Percentiles rank a stretch among this genome's conserved stretches.
These are phyloP conservation scores for Neria commutata DNA, from an alignment of 2,888 invertebrate genomes.

Conservation along the genomic window DNA sequence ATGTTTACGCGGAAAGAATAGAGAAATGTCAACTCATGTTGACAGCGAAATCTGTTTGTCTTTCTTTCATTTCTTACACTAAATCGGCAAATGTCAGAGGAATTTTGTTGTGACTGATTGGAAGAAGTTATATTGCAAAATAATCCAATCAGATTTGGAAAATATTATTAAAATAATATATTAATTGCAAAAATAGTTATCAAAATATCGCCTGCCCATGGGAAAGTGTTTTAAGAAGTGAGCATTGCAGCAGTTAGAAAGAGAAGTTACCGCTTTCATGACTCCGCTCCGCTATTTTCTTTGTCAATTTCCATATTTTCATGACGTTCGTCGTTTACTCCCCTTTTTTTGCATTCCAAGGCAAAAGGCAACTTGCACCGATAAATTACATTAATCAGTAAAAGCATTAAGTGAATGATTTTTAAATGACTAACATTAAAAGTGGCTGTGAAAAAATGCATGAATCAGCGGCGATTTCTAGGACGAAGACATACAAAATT, in stretches of 20 bases:
- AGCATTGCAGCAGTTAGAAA: conserved; percentile 3
- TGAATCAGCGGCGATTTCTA: too few relatives aligned
- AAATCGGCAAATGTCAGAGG: conserved; percentile 17
- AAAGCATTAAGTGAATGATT: too few relatives aligned
- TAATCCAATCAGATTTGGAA: conserved; percentile 18
- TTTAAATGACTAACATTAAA: too few relatives aligned
- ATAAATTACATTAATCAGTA: too few relatives aligned
- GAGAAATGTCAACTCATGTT: too few relatives aligned
- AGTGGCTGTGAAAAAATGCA: too few relatives aligned
- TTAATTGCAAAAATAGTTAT: neutral
- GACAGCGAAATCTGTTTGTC: neutral
- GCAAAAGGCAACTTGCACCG: too few relatives aligned
- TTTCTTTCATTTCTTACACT: conserved; percentile 1
- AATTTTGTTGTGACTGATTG: conserved; percentile 23
- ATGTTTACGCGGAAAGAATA: too few relatives aligned
- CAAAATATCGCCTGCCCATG: neutral
- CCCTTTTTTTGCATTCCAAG: conserved; percentile 31
- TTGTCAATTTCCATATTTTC: conserved; percentile 12
- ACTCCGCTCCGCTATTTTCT: too few relatives aligned
- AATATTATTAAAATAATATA: neutral
- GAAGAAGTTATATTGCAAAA: conserved; percentile 12
- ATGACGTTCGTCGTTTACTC: conserved; percentile 36
- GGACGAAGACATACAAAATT: too few relatives aligned
- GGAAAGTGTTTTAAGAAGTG: neutral
- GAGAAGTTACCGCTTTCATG: conserved; percentile 19